Evolutionary conservation across 2,888 invertebrate species (phyloP), one percentile per base, ranked within the genome.

Genomic region (Lottia gigantea): DNA sequence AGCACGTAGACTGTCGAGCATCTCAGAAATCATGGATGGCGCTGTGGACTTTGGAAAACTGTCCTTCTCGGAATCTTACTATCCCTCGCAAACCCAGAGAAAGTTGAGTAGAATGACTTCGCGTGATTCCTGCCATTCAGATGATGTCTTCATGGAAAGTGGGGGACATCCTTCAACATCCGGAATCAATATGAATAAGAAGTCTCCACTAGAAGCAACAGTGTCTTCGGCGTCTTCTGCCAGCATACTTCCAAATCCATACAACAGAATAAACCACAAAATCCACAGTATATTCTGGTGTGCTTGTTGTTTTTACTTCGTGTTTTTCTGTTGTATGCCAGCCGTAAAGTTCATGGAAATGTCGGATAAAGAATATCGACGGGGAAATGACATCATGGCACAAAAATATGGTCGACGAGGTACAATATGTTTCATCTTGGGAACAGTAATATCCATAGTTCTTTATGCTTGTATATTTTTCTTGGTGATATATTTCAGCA

Each of bases 311-410:
- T 31, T 74, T 16, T 72, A 71, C 31, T 72, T 72, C 62, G 71
- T 72, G 31, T 71, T 74, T 64, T 71, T 74, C 67, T 74, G 74
- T 67, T 74, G 74, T 26, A 66, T 74, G 64, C 74, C 74, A 14
- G 74, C 72, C 25, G 71, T 74, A 14, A 72, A 69, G 49, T 72
- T 49, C 63, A 74, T 74, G 74, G 68, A 74, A 64, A 46, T 65
- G 64, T 71, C 71, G 19, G 74, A 74, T 68, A 63, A 55, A 40
- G 67, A 63, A 46, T 72, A 65, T 65, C 46, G 40, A 45, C 19
- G 25, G 12, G 71, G 72, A 23, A 31, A 71, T 49, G 64, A 71
- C 40, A 67, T 68, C 62, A 46, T 46, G 25, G 72, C 74, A 12
- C n/a, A 66, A 12, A 46, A 49, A 0, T 45, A 65, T n/a, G 74